These are phyloP conservation scores for Parotocinclus haroldoi DNA, from an alignment of 2,797 vertebrate species.

Conservation along the genomic window DNA sequence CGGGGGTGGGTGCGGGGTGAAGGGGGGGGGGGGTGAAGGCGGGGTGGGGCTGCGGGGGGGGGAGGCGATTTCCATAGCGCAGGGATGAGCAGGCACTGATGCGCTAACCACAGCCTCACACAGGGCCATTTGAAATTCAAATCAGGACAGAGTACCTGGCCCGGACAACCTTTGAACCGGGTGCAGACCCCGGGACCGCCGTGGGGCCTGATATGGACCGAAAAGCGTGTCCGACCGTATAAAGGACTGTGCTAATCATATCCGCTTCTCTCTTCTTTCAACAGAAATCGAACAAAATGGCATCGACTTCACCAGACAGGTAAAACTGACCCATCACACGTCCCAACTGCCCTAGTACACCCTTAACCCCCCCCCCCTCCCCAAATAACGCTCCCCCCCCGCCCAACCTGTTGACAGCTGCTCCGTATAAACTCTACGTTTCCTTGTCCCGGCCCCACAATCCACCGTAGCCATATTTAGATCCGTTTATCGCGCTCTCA, in stretches of 20 bases:
- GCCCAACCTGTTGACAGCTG: too few species aligned
- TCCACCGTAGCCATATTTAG: not conserved
- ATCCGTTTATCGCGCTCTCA: conserved; percentile 10
- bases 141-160: conserved; percentile 72
- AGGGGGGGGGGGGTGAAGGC: too few species aligned
- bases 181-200: not conserved
- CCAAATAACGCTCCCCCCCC: too few species aligned
- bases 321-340: conserved; percentile 72
- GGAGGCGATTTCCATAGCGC: conserved; percentile 84
- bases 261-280: conserved; percentile 52
- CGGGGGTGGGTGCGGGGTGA: conserved; percentile 51
- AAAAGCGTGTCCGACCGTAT: too few species aligned
- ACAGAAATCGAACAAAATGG: conserved; percentile 82
- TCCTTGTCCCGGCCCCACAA: too few species aligned
- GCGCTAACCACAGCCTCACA: conserved; percentile 62
- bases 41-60: conserved; percentile 51
- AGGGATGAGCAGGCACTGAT: conserved; percentile 68
- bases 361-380: too few species aligned
- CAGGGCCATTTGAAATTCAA: conserved; percentile 92
- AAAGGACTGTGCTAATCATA: not conserved
- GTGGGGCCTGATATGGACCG: not conserved
- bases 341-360: too few species aligned
- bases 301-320: conserved; percentile 88
- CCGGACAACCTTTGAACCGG: conserved; percentile 55
- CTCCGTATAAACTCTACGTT: too few species aligned